Conservation (phyloP, 2,888 invertebrate genomes). For the Plusia festucae region DNA sequence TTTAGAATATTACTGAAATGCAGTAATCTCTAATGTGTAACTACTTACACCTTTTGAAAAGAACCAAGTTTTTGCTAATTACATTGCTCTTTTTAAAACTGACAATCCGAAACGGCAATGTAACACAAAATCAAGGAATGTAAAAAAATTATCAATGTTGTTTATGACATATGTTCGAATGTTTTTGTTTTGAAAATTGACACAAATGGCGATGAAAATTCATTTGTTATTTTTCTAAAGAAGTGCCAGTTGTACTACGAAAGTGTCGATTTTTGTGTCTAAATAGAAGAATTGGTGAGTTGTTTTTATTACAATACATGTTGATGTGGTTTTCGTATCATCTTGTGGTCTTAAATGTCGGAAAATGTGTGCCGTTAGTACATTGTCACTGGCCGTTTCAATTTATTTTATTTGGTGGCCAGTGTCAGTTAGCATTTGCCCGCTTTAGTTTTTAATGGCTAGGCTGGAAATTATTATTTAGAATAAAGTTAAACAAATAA, state of each 20-base stretch:
- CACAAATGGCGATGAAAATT: conserved; percentile 67
- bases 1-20: too few relatives aligned
- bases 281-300: conserved; percentile 65
- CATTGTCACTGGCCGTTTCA: conserved; percentile 66
- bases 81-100: conserved; percentile 28
- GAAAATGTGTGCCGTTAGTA: conserved; percentile 33
- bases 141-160: conserved; percentile 22
- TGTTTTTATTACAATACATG: conserved; percentile 26
- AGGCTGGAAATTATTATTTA: conserved; percentile 68
- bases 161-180: conserved; percentile 59
- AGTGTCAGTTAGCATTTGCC: conserved; percentile 64
- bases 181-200: conserved; percentile 73
- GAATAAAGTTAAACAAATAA: conserved; percentile 50
- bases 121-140: background rate
- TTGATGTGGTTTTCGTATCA: conserved; percentile 44
- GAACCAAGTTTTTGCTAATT: conserved; percentile 1
- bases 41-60: too few relatives aligned
- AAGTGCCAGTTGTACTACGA: conserved; percentile 77
- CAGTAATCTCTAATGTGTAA: too few relatives aligned
- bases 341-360: conserved; percentile 39
- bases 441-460: conserved; percentile 59
- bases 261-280: conserved; percentile 64
- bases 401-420: conserved; percentile 69
- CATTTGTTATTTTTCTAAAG: conserved; percentile 77
- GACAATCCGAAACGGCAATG: conserved; percentile 22